phyloP scores from a whole-genome alignment of 2,797 vertebrate genomes.

The Typhlichthys subterraneus region DNA sequence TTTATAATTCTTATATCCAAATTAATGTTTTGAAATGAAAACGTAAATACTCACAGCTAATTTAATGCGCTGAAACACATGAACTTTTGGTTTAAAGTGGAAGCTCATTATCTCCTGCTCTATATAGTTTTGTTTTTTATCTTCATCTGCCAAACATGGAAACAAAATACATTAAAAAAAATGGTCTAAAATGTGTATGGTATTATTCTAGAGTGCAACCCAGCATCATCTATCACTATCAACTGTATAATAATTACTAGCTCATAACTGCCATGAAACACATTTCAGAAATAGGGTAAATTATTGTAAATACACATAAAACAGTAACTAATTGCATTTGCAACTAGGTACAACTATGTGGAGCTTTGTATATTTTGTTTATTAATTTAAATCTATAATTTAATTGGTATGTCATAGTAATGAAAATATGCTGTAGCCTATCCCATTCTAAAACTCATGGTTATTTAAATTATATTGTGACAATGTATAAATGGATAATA shows the following conservation, averaged over 20 bases:
- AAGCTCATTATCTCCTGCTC: neutral
- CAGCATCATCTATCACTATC: neutral
- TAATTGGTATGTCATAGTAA: neutral
- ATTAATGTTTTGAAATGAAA: no score
- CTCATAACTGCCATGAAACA: neutral
- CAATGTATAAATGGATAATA: neutral
- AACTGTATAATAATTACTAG: neutral
- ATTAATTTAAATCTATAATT: neutral
- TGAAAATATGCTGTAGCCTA: neutral
- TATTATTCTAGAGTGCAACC: slow-evolving; percentile 1
- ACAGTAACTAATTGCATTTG: neutral
- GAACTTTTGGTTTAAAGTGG: no score
- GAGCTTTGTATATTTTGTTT: neutral
- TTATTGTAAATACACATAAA: neutral
- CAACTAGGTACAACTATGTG: neutral
- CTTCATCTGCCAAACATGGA: neutral
- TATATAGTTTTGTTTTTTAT: neutral
- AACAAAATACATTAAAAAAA: neutral
- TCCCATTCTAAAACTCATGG: neutral
- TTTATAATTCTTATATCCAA: no score
- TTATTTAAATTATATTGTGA: neutral
- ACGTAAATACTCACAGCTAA: no score
- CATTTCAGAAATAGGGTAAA: neutral
- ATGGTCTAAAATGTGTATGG: neutral
- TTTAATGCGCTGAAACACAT: no score